These are phyloP conservation scores for Neoniphon sammara DNA, from an alignment of 2,797 vertebrate species.

Conservation along the genomic window DNA sequence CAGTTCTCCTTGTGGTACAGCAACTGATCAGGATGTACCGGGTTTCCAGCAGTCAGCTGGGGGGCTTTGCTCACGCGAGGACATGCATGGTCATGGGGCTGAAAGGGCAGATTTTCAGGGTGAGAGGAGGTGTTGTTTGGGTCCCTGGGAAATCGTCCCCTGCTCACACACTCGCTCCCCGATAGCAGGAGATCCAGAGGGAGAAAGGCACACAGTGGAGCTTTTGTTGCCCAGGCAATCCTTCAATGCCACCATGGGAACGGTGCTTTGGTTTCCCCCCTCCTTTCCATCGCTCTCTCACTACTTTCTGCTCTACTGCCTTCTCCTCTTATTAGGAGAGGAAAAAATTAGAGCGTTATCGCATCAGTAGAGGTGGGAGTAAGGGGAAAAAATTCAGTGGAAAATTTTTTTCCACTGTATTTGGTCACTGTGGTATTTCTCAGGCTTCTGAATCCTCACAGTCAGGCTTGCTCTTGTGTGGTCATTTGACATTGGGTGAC, in stretches of 20 bases:
- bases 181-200: slow-evolving; percentile 41
- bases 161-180: slow-evolving; percentile 28
- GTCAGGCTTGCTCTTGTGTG: slow-evolving; percentile 40
- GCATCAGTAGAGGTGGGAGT: slow-evolving; percentile 20
- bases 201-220: slow-evolving; percentile 46
- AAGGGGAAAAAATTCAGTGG: too few relatives aligned
- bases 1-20: not conserved
- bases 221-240: slow-evolving; percentile 61
- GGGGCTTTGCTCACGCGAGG: slow-evolving; percentile 10
- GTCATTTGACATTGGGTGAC: slow-evolving; percentile 47
- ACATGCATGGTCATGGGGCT: slow-evolving; percentile 24
- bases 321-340: slow-evolving; percentile 27
- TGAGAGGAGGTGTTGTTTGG: slow-evolving; percentile 63
- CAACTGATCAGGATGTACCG: not conserved
- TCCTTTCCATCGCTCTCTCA: slow-evolving; percentile 15
- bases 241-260: slow-evolving; percentile 52
- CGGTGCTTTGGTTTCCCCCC: slow-evolving; percentile 8
- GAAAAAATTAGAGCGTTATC: slow-evolving; percentile 36
- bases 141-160: slow-evolving; percentile 59
- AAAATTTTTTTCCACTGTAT: not conserved
- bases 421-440: slow-evolving; percentile 12
- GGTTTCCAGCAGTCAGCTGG: not conserved
- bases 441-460: slow-evolving; percentile 12
- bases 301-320: slow-evolving; percentile 35
- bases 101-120: slow-evolving; percentile 65